Base-by-base conservation (phyloP, 2,797 vertebrate genomes). In the Phrynocephalus forsythii region DNA sequence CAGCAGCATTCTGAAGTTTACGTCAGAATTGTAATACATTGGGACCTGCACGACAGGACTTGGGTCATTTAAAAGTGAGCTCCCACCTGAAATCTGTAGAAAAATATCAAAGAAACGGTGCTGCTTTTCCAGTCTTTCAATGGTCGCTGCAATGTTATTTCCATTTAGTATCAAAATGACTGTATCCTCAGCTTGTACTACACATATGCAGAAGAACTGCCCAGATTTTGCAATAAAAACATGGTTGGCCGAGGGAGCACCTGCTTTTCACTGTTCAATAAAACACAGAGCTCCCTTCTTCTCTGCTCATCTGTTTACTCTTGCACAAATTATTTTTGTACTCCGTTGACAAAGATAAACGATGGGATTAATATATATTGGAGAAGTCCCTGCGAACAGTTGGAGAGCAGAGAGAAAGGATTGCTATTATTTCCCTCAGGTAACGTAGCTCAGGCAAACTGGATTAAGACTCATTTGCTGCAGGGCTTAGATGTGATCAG, bases 401-500 rank as follows among this genome's bases (percentile, higher is more conserved):
- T 95, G 95, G 96, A 95, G 90, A 95, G 97, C 96, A 96, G 94
- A 92, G 96, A 95, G 95, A 87, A 92, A 94, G 95, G 96, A 96
- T 97, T 97, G 97, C 97, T 97, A 97, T 98, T 98, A 99, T 99
- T 99, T 99, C 98, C 98, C 98, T 96, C 98, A 98, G 98, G 98
- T 98, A 98, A 98, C 97, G 88, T 95, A 97, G 97, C 95, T 93
- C 97, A 97, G 97, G 96, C 97, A 97, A 97, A 97, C 97, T 97
- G 98, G 98, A 99, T 99, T 99, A 99, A 96, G 97, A 97, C 96
- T 98, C 97, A 99, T 99, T 99, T 99, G 98, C 98, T 97, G 94
- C 96, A 97, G 97, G 98, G 98, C 97, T 99, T 99, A 98, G 95
- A 96, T 92, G 91, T 95, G 97, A 99, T 98, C 98, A 96, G 73